Evolutionary conservation across 2,888 invertebrate genomes (phyloP), one percentile per base, ranked within the genome.

Genomic region (Muscina levida): DNA sequence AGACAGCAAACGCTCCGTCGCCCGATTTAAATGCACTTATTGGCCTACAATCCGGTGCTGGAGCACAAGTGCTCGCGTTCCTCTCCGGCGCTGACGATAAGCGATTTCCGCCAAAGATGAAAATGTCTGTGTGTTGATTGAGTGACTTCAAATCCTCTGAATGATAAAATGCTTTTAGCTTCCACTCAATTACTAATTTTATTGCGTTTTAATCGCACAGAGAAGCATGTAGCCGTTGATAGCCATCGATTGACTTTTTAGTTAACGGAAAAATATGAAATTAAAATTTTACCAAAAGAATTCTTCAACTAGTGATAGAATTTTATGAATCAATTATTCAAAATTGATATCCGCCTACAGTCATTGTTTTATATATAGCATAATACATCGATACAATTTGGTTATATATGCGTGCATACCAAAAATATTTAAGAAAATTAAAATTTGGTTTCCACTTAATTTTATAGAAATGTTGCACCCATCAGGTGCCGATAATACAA

Each of bases 111-210:
- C 74, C 70, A 72, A 46, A 15, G 17, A 13, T 81, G 68, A 31
- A 17, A 39, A 37, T 72, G 57, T 17, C 42, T 59, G 62, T 62
- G 37, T 62, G 59, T 51, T 22, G 48, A 37, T 39, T 37, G 22
- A 62, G 17, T 13, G 19, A 22, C 11, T 67, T 72, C 67, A 51
- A 31, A 53, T 57, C 22, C 59, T 53, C 42, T 46, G 67, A 72
- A 75, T 75, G 81, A 81, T 81, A 81, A 81, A 78, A 73, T 80
- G 76, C 80, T 79, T 80, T 73, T 81, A 81, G 81, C 72, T 72
- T 46, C 78, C 82, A 79, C 79, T 83, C 78, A 83, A 78, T 79
- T 82, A 77, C 80, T 80, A 82, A 83, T 83, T 83, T 83, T 83
- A 83, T 83, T 76, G 79, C 82, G 74, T 83, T 83, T 83, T 83